Base-by-base conservation (phyloP, 2,888 invertebrate genomes). In the Archaeoteleia sp. region DNA sequence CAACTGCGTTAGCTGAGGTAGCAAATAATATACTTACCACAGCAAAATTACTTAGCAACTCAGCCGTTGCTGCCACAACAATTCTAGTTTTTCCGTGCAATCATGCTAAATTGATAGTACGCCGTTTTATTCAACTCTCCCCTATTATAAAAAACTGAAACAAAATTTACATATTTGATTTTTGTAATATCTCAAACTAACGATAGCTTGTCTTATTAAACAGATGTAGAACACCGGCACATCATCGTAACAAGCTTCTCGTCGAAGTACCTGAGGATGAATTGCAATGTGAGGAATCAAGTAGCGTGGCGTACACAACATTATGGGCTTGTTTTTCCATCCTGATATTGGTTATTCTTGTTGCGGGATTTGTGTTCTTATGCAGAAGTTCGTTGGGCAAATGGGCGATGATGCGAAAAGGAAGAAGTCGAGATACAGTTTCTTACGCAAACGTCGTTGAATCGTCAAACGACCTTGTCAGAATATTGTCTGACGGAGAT, bases 181-280 rank as follows among this genome's bases (percentile, higher is more conserved):
- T 9, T 29, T 29, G 29, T 8, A 29, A 8, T 29, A 1, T 29
- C 1, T 7, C 9, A 29, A 29, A 2, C 2, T n/a, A 46, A 46
- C n/a, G 7, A 13, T 2, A 13, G 25, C 27, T 30, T 15, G 25
- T 63, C 48, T 54, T 20, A 23, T 55, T 58, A 85, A 84, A 40
- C 87, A 90, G 90, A 73, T 90, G 90, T 70, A 83, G 78, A 32
- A 80, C 83, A 0, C 89, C 89, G 5, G 72, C 78, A 0, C 67
- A 81, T 0, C 76, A 87, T 0, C 84, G 75, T 74, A 86, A 87
- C 79, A 87, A 86, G 29, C 78, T 86, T 1, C 80, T 90, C 15
- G 86, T 86, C 73, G 86, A 87, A 6, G 75, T 89, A 12, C 80
- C 87, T 0, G 74, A 76, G 0, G 82, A 86, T 35, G 87, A 87